Evolutionary conservation across 2,113 vertebrate species (phyloP), one percentile per base, ranked within the genome.

Genomic region (Ctenomys sociabilis): DNA sequence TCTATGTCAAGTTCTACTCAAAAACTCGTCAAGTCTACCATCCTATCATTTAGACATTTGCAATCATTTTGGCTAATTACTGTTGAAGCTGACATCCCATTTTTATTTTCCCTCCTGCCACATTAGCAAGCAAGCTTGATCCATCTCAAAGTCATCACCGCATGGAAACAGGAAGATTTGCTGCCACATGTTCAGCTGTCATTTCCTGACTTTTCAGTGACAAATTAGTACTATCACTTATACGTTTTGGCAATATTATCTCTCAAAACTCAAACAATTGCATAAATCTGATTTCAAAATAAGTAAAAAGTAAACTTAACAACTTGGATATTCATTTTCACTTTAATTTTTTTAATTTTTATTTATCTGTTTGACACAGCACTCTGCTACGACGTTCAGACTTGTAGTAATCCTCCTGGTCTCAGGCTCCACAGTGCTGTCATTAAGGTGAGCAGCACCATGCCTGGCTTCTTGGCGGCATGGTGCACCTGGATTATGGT

Each of bases 21-120:
- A 82, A 84, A 94, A 88, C 90, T 90, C 77, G 75, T 90, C 80
- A 96, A 5, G 63, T 85, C 84, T 85, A 93, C 95, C 83, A 17
- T 91, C 63, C 28, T 21, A 95, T 22, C 4, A 89, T 84, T 68
- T 57, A 96, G 57, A 96, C 63, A 91, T 88, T 86, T 96, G 35
- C 63, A 95, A 81, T 95, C 61, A 96, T 85, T 96, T 86, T 40
- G 93, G 93, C 61, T 91, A 97, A 95, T n/a, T 91, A 68, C 59
- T 26, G 5, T 54, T 92, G 78, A 40, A 97, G 54, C 45, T 49
- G 86, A 77, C 26, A 70, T 72, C 9, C 37, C 28, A 11, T 78
- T 96, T 97, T 54, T 87, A 32, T 88, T 97, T 95, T 61, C 90
- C 88, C 32, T 19, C 32, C 26, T 37, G 45, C 45, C 9, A 5